A percentile compares a stretch with the other conserved stretches of the same genome.
Conservation (phyloP, 2,888 invertebrate species). For the Hyles lineata region DNA sequence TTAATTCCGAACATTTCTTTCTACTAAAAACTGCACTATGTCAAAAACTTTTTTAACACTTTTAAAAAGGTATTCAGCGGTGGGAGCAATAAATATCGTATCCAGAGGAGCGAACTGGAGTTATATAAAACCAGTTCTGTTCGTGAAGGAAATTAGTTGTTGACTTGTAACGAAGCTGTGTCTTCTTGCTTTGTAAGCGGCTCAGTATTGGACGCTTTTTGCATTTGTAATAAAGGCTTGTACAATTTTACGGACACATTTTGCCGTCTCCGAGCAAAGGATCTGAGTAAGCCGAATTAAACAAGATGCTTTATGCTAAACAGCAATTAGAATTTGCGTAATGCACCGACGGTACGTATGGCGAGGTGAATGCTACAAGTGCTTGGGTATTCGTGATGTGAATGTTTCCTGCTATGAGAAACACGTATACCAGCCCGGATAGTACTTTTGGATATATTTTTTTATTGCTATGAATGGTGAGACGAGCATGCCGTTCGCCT, state of each 20-base stretch:
- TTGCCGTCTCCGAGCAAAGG: constrained; percentile 13
- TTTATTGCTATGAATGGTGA: too few relatives aligned
- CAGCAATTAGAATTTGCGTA: constrained; percentile 22
- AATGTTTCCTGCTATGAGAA: neutral
- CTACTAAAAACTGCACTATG: neutral
- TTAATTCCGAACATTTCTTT: neutral
- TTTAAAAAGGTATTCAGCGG: constrained; percentile 4
- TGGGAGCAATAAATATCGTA: constrained; percentile 18
- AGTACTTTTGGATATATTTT: too few relatives aligned
- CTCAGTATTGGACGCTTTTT: constrained; percentile 30
- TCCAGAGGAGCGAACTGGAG: constrained; percentile 7
- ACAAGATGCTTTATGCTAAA: constrained; percentile 24
- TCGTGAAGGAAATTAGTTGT: constrained; percentile 29
- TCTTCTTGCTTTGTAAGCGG: constrained; percentile 25
- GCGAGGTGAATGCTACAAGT: neutral
- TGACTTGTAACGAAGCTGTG: constrained; percentile 28
- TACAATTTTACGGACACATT: constrained; percentile 19
- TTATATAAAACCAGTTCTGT: constrained; percentile 29
- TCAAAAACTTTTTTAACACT: neutral
- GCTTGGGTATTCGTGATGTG: neutral
- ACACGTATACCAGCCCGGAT: too few relatives aligned
- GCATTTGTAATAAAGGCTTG: constrained; percentile 30
- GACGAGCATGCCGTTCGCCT: too few relatives aligned
- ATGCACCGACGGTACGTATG: neutral
- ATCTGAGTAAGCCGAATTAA: constrained; percentile 26